Evolutionary conservation across 2,113 vertebrate genomes (phyloP).

Genomic region (Thunnus thynnus): DNA sequence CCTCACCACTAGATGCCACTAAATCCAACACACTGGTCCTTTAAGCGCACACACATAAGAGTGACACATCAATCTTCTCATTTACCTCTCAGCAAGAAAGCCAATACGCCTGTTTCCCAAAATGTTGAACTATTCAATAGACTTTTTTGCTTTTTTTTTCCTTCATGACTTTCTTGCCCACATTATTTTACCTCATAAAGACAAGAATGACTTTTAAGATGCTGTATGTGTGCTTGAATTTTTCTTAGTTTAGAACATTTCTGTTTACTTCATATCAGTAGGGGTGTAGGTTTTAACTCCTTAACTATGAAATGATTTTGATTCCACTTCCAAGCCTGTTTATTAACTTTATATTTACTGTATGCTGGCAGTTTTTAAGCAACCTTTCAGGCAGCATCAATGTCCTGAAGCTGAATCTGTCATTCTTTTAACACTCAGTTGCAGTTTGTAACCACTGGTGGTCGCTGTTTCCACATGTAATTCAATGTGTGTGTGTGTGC

Average conservation of each 20-base stretch:
- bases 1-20: no score
- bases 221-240: slow-evolving; percentile 27
- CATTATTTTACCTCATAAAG: slow-evolving; percentile 58
- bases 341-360: slow-evolving; percentile 23
- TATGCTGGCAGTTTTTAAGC: slow-evolving; percentile 32
- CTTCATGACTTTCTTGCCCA: slow-evolving; percentile 15
- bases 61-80: neutral
- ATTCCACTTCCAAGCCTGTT: slow-evolving; percentile 33
- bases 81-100: neutral
- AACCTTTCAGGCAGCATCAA: slow-evolving; percentile 20
- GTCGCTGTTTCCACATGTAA: slow-evolving; percentile 61
- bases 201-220: slow-evolving; percentile 44
- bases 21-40: no score
- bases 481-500: neutral
- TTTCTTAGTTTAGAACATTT: slow-evolving; percentile 36
- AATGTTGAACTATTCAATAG: neutral
- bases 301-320: slow-evolving; percentile 17
- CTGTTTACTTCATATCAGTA: slow-evolving; percentile 31
- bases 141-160: slow-evolving; percentile 1
- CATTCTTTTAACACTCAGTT: slow-evolving; percentile 39
- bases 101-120: neutral
- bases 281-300: slow-evolving; percentile 29
- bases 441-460: slow-evolving; percentile 63
- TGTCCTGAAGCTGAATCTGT: slow-evolving; percentile 17
- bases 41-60: neutral